These are phyloP conservation scores for Gorsachius magnificus DNA, from an alignment of 2,797 vertebrate species.

Conservation along the genomic window DNA sequence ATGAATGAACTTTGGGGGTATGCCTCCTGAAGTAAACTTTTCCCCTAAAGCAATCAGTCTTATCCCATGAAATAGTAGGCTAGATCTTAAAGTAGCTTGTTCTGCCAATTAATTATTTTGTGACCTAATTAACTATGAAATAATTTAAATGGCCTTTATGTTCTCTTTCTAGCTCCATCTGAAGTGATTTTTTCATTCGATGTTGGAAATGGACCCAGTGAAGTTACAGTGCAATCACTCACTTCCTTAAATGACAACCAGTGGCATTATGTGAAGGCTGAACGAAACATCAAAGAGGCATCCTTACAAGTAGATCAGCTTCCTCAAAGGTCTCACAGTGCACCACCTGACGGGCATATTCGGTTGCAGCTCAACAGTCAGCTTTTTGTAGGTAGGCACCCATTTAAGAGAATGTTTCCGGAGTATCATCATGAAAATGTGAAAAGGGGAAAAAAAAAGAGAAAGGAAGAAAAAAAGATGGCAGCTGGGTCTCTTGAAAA, in stretches of 20 bases:
- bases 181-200: conserved; percentile 93
- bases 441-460: not conserved
- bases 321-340: conserved; percentile 73
- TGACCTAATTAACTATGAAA: not conserved
- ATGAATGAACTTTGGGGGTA: not conserved
- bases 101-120: not conserved
- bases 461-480: not conserved
- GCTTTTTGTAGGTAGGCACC: conserved; percentile 89
- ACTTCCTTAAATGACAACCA: conserved; percentile 85
- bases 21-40: not conserved
- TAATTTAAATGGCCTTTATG: not conserved
- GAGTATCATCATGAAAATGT: not conserved
- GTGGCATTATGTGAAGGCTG: conserved; percentile 89
- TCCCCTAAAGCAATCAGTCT: not conserved
- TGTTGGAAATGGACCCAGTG: conserved; percentile 91
- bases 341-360: conserved; percentile 87
- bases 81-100: not conserved
- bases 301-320: conserved; percentile 86
- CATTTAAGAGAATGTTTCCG: not conserved
- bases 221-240: conserved; percentile 79
- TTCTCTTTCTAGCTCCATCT: conserved; percentile 78
- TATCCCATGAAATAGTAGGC: not conserved
- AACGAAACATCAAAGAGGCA: conserved; percentile 91
- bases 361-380: conserved; percentile 94
- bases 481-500: not conserved